Conservation (phyloP, 2,797 vertebrate genomes). For the Bryconaethiops microstoma region DNA sequence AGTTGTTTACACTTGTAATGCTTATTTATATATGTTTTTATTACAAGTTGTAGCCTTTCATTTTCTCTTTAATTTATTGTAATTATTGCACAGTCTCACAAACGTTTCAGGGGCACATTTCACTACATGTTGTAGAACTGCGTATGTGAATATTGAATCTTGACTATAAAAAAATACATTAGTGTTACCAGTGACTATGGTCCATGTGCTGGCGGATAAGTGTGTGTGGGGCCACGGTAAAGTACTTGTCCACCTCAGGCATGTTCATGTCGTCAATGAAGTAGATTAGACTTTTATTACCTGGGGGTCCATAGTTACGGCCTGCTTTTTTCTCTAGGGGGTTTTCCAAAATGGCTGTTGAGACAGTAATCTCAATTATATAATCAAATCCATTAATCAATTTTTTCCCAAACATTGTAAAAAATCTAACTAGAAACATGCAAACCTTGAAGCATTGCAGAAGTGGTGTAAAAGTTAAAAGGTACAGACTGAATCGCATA, state of each 20-base stretch:
- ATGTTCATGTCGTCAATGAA: slow-evolving; percentile 70
- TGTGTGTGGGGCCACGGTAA: neutral
- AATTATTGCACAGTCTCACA: no score
- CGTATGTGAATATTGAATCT: no score
- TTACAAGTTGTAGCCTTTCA: no score
- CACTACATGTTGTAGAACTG: no score
- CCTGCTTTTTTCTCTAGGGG: neutral
- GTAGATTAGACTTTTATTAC: neutral
- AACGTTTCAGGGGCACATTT: no score
- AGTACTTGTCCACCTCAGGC: slow-evolving; percentile 61
- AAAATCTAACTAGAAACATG: neutral
- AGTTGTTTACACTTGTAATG: no score
- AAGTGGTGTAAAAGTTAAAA: slow-evolving; percentile 79
- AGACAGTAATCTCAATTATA: neutral
- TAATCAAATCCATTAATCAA: neutral
- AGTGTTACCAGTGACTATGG: neutral
- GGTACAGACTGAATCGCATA: slow-evolving; percentile 1
- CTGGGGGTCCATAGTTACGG: neutral
- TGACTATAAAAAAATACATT: neutral
- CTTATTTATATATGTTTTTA: no score
- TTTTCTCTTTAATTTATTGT: no score
- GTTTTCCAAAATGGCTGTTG: neutral
- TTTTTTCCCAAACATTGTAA: neutral
- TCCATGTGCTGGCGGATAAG: neutral
- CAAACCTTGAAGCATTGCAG: neutral